Evolutionary conservation across 2,888 invertebrate species (phyloP).

Genomic region (Ernsta delagoae): DNA sequence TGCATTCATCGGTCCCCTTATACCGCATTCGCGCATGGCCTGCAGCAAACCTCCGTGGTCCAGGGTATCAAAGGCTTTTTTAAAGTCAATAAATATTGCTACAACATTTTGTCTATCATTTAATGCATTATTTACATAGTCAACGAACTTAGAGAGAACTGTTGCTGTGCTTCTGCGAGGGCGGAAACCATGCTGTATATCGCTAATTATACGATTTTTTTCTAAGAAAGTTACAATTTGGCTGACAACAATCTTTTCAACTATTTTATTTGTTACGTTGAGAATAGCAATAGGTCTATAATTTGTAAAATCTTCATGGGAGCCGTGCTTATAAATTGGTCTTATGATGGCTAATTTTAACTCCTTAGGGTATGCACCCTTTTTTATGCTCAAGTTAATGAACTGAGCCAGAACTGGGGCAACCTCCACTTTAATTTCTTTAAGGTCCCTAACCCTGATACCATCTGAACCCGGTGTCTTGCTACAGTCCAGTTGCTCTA

Average conservation of each 20-base stretch:
- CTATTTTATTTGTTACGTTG: not conserved
- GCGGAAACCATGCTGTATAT: not conserved
- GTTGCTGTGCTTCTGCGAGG: not conserved
- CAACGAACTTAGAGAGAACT: not conserved
- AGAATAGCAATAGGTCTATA: conserved; percentile 29
- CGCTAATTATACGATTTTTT: not conserved
- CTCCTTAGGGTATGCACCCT: not conserved
- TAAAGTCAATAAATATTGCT: conserved; percentile 37
- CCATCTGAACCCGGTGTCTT: not conserved
- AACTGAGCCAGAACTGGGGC: not conserved
- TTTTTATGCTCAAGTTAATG: not conserved
- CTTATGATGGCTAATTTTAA: not conserved
- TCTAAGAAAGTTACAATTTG: not conserved
- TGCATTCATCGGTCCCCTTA: conserved; percentile 34
- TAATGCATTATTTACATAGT: not conserved
- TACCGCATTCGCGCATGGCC: conserved; percentile 40
- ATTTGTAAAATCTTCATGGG: conserved; percentile 24
- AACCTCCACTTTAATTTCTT: not conserved
- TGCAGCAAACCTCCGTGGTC: conserved; percentile 38
- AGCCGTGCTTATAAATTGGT: conserved; percentile 14
- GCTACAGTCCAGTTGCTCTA: not conserved
- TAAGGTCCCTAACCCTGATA: not conserved
- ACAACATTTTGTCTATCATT: not conserved
- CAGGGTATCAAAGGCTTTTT: conserved; percentile 40
- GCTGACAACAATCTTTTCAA: not conserved